Conservation (phyloP, 2,113 vertebrate species). For the Zosterops japonicus region DNA sequence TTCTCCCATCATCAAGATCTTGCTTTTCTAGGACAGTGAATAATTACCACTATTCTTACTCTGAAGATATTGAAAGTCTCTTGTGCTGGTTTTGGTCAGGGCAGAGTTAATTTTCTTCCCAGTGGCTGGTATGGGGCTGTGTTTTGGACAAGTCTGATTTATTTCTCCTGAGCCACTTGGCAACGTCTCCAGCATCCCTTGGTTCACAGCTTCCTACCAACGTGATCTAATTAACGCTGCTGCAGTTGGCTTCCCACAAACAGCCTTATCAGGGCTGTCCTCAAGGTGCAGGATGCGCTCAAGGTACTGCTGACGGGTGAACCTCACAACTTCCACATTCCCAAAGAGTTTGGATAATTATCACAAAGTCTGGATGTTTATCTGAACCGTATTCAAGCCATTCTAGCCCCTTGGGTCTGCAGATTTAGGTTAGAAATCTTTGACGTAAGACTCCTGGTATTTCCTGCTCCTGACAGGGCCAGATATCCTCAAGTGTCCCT, state of each 20-base stretch:
- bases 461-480: constrained; percentile 43
- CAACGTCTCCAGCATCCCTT: neutral
- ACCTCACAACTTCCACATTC: constrained; percentile 1
- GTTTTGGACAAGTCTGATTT: neutral
- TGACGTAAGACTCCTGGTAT: constrained; percentile 25
- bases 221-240: neutral
- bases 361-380: constrained; percentile 60
- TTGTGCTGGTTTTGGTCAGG: neutral
- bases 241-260: neutral
- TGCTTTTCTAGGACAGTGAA: neutral
- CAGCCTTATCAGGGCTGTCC: neutral
- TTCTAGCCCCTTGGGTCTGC: neutral
- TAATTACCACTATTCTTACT: neutral
- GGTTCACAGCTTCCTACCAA: neutral
- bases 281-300: constrained; percentile 13
- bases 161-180: neutral
- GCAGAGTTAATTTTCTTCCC: neutral
- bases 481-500: constrained; percentile 19
- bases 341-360: constrained; percentile 18
- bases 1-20: neutral
- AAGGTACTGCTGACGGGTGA: neutral
- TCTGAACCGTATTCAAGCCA: neutral
- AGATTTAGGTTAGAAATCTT: constrained; percentile 21
- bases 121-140: neutral
- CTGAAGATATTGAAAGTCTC: neutral